Percentiles rank a stretch among this genome's conserved stretches.
Conservation (phyloP, 1,140 invertebrate species). For the Brachionus asplanchnoidis region DNA sequence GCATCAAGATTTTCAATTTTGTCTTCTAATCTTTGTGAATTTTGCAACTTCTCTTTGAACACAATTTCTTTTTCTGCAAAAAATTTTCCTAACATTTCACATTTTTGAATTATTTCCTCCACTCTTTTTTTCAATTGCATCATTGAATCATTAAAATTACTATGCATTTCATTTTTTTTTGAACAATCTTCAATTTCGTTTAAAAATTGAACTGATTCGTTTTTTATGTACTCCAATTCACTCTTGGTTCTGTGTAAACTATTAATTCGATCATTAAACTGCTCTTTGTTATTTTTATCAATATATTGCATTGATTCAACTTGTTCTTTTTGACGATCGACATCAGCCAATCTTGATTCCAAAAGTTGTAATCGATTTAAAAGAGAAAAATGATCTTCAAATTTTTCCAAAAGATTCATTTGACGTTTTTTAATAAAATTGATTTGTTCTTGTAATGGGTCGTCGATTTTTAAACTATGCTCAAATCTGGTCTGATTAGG, state of each 20-base stretch:
- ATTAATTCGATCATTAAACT: neutral
- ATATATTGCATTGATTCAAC: neutral
- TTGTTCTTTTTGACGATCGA: neutral
- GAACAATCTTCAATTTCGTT: neutral
- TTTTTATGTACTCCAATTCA: neutral
- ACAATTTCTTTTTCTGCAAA: neutral
- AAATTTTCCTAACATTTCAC: neutral
- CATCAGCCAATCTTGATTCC: neutral
- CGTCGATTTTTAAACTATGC: neutral
- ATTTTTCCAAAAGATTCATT: neutral
- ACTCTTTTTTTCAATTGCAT: neutral
- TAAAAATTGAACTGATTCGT: neutral
- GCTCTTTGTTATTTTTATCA: neutral
- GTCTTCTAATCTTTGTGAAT: neutral
- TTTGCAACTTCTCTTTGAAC: neutral
- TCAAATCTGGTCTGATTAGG: neutral
- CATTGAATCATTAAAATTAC: neutral
- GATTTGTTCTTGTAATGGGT: neutral
- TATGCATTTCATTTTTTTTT: neutral
- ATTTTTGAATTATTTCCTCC: neutral
- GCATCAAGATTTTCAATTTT: neutral
- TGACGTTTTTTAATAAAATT: neutral
- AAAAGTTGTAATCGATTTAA: neutral
- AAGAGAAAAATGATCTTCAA: neutral
- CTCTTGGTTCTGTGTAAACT: neutral